These are phyloP conservation scores for Oscheius onirici DNA, from an alignment of 2,888 invertebrate species.

Conservation along the genomic window DNA sequence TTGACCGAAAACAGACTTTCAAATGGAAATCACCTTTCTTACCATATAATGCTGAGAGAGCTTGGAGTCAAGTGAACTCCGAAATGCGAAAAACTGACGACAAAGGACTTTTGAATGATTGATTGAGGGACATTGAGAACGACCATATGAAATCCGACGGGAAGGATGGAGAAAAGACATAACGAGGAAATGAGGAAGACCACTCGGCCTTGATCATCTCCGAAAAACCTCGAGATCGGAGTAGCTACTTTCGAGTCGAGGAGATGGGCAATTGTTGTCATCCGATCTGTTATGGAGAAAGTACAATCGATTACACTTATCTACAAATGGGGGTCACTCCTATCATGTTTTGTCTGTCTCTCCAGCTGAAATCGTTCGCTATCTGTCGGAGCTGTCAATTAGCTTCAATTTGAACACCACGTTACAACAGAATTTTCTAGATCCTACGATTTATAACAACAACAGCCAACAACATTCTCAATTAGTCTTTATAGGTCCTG, in stretches of 20 bases:
- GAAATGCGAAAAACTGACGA: constrained; percentile 40
- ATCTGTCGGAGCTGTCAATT: too few species aligned
- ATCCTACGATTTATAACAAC: constrained; percentile 2
- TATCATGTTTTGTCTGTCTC: too few species aligned
- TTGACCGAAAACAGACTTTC: constrained; percentile 44
- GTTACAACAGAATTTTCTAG: too few species aligned
- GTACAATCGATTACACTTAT: too few species aligned
- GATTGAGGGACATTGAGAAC: constrained; percentile 63
- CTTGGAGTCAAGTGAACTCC: constrained; percentile 35
- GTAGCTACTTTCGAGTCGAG: neutral
- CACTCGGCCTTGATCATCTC: constrained; percentile 53
- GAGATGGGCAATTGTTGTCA: too few species aligned
- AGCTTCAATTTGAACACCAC: too few species aligned
- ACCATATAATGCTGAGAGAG: constrained; percentile 53
- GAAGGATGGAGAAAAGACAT: constrained; percentile 50
- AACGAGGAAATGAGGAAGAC: constrained; percentile 45
- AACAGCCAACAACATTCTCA: neutral
- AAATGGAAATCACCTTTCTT: constrained; percentile 1
- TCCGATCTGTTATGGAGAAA: too few species aligned
- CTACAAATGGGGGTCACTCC: too few species aligned
- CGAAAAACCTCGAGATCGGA: constrained; percentile 17
- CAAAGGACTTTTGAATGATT: constrained; percentile 51
- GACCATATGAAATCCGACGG: constrained; percentile 62
- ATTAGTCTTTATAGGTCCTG: constrained; percentile 44
- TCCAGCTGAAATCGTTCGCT: too few species aligned